Evolutionary conservation across 2,888 invertebrate species (phyloP).

Genomic region (Ophioninae sp.): DNA sequence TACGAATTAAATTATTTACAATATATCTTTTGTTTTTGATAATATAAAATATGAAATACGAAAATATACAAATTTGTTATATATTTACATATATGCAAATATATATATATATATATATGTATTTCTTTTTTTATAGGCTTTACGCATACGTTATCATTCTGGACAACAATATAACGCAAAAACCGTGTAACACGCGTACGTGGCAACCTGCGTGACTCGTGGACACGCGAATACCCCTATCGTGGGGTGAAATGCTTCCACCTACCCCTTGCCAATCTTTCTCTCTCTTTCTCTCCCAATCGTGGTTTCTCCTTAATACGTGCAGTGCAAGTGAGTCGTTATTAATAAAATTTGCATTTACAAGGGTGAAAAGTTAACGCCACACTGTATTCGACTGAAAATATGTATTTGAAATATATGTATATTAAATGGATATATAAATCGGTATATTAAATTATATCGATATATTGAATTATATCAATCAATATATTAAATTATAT

Average conservation of each 20-base stretch:
- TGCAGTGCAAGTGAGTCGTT: conserved; percentile 74
- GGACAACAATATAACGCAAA: conserved; percentile 36
- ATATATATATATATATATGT: neutral
- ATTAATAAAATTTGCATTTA: conserved; percentile 79
- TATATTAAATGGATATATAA: no score
- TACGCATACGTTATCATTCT: conserved; percentile 10
- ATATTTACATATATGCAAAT: conserved; percentile 15
- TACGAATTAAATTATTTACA: neutral
- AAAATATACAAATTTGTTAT: neutral
- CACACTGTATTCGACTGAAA: neutral
- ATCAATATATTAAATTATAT: no score
- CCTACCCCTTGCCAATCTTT: conserved; percentile 15
- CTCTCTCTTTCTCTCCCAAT: conserved; percentile 7
- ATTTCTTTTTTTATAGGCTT: neutral
- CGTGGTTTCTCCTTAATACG: conserved; percentile 67
- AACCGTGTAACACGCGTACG: conserved; percentile 41
- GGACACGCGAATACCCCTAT: conserved; percentile 70
- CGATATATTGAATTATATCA: no score
- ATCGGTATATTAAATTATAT: no score
- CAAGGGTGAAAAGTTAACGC: conserved; percentile 73
- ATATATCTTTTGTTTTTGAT: neutral
- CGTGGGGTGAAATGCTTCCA: conserved; percentile 67
- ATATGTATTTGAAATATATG: neutral
- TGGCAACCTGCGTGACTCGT: conserved; percentile 70
- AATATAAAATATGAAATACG: no score